phyloP scores from a whole-genome alignment of 1,140 invertebrate species.

The Diorhabda elongata region DNA sequence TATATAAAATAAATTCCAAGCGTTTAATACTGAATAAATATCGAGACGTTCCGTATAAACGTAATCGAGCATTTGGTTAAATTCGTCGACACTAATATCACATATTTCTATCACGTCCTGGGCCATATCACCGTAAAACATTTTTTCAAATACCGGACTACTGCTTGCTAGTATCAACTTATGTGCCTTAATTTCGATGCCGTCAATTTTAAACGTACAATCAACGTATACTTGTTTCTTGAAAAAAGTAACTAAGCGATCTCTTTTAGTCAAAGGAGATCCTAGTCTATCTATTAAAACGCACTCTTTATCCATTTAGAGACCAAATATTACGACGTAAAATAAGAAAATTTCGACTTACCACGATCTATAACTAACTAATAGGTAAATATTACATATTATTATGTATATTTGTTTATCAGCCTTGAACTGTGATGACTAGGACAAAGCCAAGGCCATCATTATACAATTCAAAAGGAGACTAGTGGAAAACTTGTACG shows the following conservation, averaged over 20 bases:
- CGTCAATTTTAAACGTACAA: constrained; percentile 52
- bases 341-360: constrained; percentile 6
- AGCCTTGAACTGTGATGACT: constrained; percentile 6
- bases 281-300: constrained; percentile 21
- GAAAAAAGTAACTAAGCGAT: constrained; percentile 24
- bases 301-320: constrained; percentile 14
- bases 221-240: constrained; percentile 40
- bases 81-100: constrained; percentile 53
- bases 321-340: background rate
- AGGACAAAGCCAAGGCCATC: constrained; percentile 8
- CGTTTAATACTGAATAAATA: constrained; percentile 50
- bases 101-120: constrained; percentile 48
- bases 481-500: too few relatives aligned
- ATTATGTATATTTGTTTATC: background rate
- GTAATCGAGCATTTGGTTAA: constrained; percentile 53
- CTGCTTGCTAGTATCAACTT: constrained; percentile 63
- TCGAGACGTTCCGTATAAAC: constrained; percentile 54
- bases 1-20: constrained; percentile 55
- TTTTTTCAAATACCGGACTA: constrained; percentile 73
- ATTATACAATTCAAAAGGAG: background rate
- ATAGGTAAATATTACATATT: background rate
- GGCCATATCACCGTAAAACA: constrained; percentile 65
- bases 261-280: constrained; percentile 15
- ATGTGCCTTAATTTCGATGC: constrained; percentile 56
- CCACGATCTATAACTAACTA: background rate